Base-by-base conservation (phyloP, 2,888 invertebrate species). In the Drosophila demipolita region DNA sequence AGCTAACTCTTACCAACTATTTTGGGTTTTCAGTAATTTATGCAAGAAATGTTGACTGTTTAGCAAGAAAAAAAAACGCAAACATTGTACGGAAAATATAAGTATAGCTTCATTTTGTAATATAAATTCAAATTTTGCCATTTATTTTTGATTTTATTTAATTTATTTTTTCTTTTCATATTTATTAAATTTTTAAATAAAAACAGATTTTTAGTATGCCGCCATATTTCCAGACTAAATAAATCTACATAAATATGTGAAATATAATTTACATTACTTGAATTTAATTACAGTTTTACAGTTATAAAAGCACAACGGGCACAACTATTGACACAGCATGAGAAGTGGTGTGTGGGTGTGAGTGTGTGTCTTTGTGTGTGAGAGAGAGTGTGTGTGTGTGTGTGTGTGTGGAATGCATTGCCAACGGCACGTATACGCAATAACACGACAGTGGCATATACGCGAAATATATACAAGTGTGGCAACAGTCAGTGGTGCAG, bases 211-310 rank as follows among this genome's bases (percentile, higher is more conserved):
- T 17, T 40, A 4, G 15, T 45, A 23, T 15, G 15, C 20, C 15
- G 15, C 45, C 15, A 23, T 20, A 15, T 23, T 20, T 45, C 4
- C 20, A 20, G 12, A 15, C 45, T 45, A 45, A 20, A 15, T 15
- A 45, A 45, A 45, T 23, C 20, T 45, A 33, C 42, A 54, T 32
- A 48, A 36, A 38, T 54, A 42, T 55, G 36, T n/a, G 38, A 33
- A 35, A 62, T 49, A 55, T 58, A 45, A 84, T 85, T 82, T 77
- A 77, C 81, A 86, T 80, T 75, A 69, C 66, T 64, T 74, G 78
- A 84, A 89, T 87, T 84, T 89, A 85, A 85, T 85, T 85, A 84
- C 82, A 82, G 74, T 87, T 84, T 84, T 61, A 80, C 64, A 66
- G 80, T 75, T 67, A 65, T 64, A 87, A 83, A 70, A 68, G 66